Evolutionary conservation across 1,140 invertebrate genomes (phyloP).

Genomic region (Acromyrmex charruanus): DNA sequence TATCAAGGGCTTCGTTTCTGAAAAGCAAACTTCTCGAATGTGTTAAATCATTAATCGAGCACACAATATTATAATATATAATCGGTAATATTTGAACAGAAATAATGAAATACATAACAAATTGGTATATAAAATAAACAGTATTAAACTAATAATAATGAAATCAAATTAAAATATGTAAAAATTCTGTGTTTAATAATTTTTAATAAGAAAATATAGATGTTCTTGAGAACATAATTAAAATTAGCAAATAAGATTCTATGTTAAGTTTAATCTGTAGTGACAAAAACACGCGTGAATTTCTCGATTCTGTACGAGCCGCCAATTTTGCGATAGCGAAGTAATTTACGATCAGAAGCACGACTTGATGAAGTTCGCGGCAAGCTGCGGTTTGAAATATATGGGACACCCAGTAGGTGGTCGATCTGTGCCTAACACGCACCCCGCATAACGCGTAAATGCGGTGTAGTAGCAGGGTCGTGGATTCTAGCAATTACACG

Average conservation of each 20-base stretch:
- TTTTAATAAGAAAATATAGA: neutral
- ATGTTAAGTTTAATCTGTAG: neutral
- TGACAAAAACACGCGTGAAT: neutral
- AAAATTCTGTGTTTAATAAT: neutral
- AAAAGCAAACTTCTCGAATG: neutral
- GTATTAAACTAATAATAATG: neutral
- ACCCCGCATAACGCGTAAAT: slow-evolving; percentile 81
- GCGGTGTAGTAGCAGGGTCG: slow-evolving; percentile 84
- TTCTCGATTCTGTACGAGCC: slow-evolving; percentile 13
- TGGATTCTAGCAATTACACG: slow-evolving; percentile 87
- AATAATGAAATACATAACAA: neutral
- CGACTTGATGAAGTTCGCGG: slow-evolving; percentile 55
- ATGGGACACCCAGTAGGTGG: slow-evolving; percentile 80
- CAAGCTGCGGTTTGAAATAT: slow-evolving; percentile 60
- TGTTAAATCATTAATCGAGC: slow-evolving; percentile 18
- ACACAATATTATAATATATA: neutral
- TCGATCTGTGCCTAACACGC: slow-evolving; percentile 76
- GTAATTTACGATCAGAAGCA: slow-evolving; percentile 53
- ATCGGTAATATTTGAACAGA: neutral
- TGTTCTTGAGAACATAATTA: neutral
- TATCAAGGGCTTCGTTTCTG: slow-evolving; percentile 16
- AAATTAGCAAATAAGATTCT: slow-evolving; percentile 2
- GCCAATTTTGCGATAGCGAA: slow-evolving; percentile 46
- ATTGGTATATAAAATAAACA: neutral
- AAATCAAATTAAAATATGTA: neutral